Percentiles rank a stretch among this genome's conserved stretches.
These are phyloP conservation scores for Ptilodon capucinus DNA, from an alignment of 2,888 invertebrate genomes.

Conservation along the genomic window DNA sequence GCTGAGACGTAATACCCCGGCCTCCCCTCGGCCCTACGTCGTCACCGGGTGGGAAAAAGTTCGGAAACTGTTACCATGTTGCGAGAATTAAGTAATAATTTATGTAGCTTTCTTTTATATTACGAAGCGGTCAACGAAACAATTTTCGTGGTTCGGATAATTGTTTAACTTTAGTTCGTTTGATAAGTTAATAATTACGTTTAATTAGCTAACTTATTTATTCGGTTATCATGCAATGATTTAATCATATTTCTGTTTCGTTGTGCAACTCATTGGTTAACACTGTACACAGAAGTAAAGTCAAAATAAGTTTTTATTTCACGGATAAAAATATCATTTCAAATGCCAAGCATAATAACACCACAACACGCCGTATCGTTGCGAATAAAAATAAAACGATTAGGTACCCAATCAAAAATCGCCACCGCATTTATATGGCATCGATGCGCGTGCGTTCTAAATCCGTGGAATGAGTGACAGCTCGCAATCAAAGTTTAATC, in stretches of 20 bases:
- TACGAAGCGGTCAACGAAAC: slow-evolving; percentile 16
- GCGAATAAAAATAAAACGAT: slow-evolving; percentile 1
- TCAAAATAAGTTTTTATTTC: neutral
- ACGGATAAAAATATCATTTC: neutral
- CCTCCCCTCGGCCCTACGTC: slow-evolving; percentile 36
- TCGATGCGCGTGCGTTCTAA: slow-evolving; percentile 49
- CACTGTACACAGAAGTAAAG: too few relatives aligned
- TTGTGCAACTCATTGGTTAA: too few relatives aligned
- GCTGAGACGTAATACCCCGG: slow-evolving; percentile 44
- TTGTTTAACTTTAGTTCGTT: slow-evolving; percentile 4
- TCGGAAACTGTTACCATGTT: slow-evolving; percentile 48
- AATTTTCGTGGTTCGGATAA: slow-evolving; percentile 5
- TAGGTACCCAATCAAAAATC: slow-evolving; percentile 32
- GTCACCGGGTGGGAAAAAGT: slow-evolving; percentile 38
- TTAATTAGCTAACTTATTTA: too few relatives aligned
- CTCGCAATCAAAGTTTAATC: slow-evolving; percentile 77
- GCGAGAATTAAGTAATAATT: slow-evolving; percentile 67
- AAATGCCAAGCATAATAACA: neutral
- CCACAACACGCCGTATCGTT: neutral
- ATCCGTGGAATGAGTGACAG: slow-evolving; percentile 63
- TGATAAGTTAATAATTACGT: too few relatives aligned
- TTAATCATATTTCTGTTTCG: too few relatives aligned
- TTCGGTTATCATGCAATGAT: too few relatives aligned
- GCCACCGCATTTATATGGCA: slow-evolving; percentile 45
- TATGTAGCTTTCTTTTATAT: slow-evolving; percentile 40